Evolutionary conservation across 2,113 vertebrate species (phyloP).

Genomic region (Antigone vipio): DNA sequence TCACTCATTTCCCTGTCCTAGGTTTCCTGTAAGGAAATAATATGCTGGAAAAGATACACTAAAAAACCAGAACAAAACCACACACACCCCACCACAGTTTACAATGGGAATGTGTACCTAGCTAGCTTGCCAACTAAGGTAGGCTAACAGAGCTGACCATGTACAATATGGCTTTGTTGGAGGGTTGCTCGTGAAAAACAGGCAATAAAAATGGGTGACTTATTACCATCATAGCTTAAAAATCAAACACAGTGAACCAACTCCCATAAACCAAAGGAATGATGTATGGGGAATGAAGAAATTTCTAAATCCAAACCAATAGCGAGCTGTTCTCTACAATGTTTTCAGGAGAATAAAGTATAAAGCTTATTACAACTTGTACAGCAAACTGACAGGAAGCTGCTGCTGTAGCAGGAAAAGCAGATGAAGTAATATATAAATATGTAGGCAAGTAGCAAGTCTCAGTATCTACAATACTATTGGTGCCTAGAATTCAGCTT

Average conservation of each 20-base stretch:
- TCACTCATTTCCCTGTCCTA: neutral
- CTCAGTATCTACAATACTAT: neutral
- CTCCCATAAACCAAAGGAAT: slow-evolving; percentile 4
- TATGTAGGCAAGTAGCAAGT: neutral
- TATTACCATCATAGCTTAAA: slow-evolving; percentile 18
- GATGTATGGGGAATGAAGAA: neutral
- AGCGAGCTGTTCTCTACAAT: neutral
- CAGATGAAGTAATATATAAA: neutral
- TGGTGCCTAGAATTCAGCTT: neutral
- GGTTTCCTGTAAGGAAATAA: neutral
- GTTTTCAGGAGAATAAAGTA: neutral
- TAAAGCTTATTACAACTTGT: neutral
- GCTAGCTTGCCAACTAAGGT: neutral
- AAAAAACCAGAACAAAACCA: neutral
- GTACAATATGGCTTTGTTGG: slow-evolving; percentile 11
- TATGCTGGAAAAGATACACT: neutral
- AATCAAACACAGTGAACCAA: neutral
- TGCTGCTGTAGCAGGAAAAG: neutral
- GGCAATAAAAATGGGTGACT: slow-evolving; percentile 38
- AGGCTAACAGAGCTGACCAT: neutral
- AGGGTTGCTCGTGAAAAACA: slow-evolving; percentile 1
- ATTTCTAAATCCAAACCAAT: neutral
- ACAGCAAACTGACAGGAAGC: neutral
- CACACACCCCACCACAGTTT: neutral
- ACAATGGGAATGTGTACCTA: neutral